Base-by-base conservation (phyloP, 2,113 vertebrate species). In the Naja naja region DNA sequence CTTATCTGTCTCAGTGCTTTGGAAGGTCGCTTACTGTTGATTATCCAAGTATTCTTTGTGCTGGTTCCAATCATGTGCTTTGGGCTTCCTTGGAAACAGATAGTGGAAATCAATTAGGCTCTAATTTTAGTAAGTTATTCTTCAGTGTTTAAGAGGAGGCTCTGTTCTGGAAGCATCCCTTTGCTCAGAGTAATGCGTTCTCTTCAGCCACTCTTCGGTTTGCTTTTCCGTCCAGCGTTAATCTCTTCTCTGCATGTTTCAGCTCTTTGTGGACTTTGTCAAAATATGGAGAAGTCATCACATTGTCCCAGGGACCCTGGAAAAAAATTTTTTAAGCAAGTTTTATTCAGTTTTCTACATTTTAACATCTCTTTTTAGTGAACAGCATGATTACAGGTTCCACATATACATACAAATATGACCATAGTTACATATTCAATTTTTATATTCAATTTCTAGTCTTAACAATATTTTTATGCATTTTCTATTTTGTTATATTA, bases 21-120 rank as follows among this genome's bases (percentile, higher is more conserved):
- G 94, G 86, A 90, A 92, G 92, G 92, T 95, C 88, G 39, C 95
- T 81, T 86, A 85, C 45, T 64, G 91, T 52, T 87, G 94, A 92
- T 93, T 94, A 89, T 86, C 64, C 88, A 88, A 5, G 56, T 94
- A 89, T 95, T 94, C 89, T 93, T 5, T 0, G 0, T 39, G 56
- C 89, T 85, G 93, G 55, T 69, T 94, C 39, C 53, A 95, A 58
- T 88, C 39, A 27, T 0, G 14, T 0, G 0, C 86, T 87, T 53
- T 88, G 60, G 30, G 2, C 89, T 95, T 52, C 6, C 58, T 94
- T 91, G 55, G 60, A 94, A 89, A 49, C 43, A n/a, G 93, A n/a
- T 18, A 53, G 54, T 86, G 93, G 85, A 90, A 94, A 23, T 85
- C 58, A 93, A 18, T 93, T 22, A 22, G 9, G 9, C 56, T 94